phyloP scores from a whole-genome alignment of 1,140 invertebrate genomes.

The Proctacanthus coquilletti region DNA sequence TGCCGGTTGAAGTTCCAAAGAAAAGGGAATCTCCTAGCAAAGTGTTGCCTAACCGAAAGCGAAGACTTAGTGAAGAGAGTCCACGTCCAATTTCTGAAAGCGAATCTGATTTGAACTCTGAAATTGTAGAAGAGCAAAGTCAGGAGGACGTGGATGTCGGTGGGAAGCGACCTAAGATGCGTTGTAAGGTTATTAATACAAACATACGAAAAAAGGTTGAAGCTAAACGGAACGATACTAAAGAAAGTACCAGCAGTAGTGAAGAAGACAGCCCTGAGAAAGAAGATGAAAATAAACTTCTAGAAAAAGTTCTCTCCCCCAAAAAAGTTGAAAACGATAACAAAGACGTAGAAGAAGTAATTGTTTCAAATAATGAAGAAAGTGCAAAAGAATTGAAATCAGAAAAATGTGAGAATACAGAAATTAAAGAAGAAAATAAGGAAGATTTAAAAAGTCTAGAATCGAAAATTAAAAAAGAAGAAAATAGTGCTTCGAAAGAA shows the following conservation, averaged over 20 bases:
- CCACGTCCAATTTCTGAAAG: slow-evolving; percentile 20
- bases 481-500: neutral
- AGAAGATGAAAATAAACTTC: slow-evolving; percentile 25
- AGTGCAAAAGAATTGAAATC: too few relatives aligned
- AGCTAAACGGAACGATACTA: slow-evolving; percentile 33
- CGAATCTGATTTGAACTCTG: slow-evolving; percentile 16
- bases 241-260: slow-evolving; percentile 34
- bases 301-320: neutral
- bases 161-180: slow-evolving; percentile 37
- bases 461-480: slow-evolving; percentile 11
- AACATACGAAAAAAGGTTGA: slow-evolving; percentile 40
- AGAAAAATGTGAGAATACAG: too few relatives aligned
- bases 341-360: too few relatives aligned
- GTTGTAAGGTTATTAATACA: slow-evolving; percentile 34
- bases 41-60: slow-evolving; percentile 15
- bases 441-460: slow-evolving; percentile 11
- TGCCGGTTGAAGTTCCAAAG: neutral
- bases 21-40: too few relatives aligned
- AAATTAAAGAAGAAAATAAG: neutral
- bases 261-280: slow-evolving; percentile 32
- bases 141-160: slow-evolving; percentile 29
- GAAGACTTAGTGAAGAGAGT: slow-evolving; percentile 14
- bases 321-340: neutral
- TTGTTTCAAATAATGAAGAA: too few relatives aligned
- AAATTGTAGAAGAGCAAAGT: slow-evolving; percentile 24